A percentile compares a stretch with the other conserved stretches of the same genome.
phyloP scores from a whole-genome alignment of 1,140 invertebrate genomes.

The Atta colombica region DNA sequence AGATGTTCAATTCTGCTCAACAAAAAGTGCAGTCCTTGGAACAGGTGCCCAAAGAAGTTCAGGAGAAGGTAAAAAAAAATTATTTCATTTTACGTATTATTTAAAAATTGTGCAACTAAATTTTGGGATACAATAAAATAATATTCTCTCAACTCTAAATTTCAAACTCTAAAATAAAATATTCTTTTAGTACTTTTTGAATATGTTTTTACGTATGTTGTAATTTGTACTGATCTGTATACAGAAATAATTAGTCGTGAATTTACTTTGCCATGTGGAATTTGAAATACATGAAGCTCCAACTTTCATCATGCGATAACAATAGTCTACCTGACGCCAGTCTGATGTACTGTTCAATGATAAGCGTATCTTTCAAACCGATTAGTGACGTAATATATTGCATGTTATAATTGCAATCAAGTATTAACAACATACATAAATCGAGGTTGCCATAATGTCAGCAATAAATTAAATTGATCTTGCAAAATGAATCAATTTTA shows the following conservation, averaged over 20 bases:
- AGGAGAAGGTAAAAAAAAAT: conserved; percentile 77
- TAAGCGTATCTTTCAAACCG: conserved; percentile 48
- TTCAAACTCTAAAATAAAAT: background rate
- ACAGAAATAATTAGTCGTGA: background rate
- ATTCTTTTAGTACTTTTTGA: background rate
- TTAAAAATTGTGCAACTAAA: conserved; percentile 3
- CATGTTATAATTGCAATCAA: conserved; percentile 7
- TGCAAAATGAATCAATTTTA: background rate
- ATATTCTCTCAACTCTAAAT: background rate
- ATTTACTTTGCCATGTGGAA: background rate
- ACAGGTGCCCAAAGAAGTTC: conserved; percentile 47
- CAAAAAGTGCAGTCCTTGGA: conserved; percentile 78
- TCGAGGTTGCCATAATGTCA: background rate
- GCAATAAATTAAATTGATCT: background rate
- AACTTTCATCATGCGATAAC: conserved; percentile 49
- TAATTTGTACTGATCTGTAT: background rate
- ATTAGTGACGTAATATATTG: conserved; percentile 42
- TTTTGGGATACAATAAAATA: background rate
- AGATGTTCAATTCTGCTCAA: conserved; percentile 91
- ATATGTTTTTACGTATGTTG: background rate
- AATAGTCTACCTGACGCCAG: conserved; percentile 37
- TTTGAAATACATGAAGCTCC: background rate
- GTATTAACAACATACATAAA: background rate
- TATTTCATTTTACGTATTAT: background rate
- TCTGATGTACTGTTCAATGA: conserved; percentile 42